Percentiles rank a stretch among this genome's conserved stretches.
phyloP scores from a whole-genome alignment of 2,888 invertebrate species.

The Yponomeuta sedellus region DNA sequence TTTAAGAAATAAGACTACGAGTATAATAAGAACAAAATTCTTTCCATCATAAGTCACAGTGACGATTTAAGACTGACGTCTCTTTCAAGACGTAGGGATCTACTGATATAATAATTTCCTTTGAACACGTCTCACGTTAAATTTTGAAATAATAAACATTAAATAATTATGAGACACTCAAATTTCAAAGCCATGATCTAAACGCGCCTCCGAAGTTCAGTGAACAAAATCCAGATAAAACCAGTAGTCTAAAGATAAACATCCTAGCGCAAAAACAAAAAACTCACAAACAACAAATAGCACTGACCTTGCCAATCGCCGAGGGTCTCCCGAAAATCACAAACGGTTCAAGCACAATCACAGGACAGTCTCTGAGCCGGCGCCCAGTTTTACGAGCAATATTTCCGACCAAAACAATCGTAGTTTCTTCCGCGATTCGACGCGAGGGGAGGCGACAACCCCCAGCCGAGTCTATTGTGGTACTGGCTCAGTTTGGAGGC shows the following conservation, averaged over 20 bases:
- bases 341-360: neutral
- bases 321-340: neutral
- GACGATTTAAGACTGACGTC: too few species aligned
- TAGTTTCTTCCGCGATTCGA: slow-evolving; percentile 1
- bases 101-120: too few species aligned
- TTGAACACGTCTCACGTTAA: too few species aligned
- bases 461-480: slow-evolving; percentile 7
- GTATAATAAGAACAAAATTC: too few species aligned
- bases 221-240: neutral
- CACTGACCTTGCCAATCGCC: neutral
- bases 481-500: neutral
- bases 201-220: neutral
- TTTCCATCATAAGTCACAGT: too few species aligned
- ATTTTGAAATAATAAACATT: too few species aligned
- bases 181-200: neutral
- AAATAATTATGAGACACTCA: neutral
- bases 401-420: slow-evolving; percentile 4
- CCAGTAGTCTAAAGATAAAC: neutral
- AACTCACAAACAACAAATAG: neutral
- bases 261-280: neutral
- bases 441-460: slow-evolving; percentile 1
- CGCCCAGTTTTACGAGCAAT: neutral
- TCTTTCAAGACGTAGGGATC: too few species aligned
- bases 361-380: neutral
- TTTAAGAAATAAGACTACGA: too few species aligned